Conservation (phyloP, 2,797 vertebrate genomes). For the Pseudocheirus occidentalis region DNA sequence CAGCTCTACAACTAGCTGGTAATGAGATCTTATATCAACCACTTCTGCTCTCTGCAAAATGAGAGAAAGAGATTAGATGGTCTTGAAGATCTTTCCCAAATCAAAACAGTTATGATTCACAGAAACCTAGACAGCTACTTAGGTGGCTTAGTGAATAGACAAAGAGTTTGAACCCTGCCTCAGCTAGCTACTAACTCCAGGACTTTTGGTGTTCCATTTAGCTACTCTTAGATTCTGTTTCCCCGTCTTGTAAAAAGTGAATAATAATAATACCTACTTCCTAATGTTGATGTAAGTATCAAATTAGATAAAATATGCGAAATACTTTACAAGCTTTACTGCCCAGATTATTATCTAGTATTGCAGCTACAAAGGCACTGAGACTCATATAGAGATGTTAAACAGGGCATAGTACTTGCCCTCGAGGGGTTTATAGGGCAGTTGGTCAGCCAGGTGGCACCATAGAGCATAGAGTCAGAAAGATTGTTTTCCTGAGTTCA, state of each 20-base stretch:
- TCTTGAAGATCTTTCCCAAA: not conserved
- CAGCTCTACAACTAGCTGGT: not conserved
- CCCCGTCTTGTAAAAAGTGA: no score
- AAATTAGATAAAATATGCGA: not conserved
- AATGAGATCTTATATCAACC: not conserved
- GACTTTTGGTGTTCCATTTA: not conserved
- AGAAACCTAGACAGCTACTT: not conserved
- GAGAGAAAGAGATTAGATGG: not conserved
- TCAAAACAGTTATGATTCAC: not conserved
- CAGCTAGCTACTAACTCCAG: not conserved
- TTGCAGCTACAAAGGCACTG: not conserved
- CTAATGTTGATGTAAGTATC: not conserved
- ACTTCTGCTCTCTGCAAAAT: not conserved
- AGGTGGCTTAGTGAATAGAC: not conserved
- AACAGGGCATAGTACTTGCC: not conserved
- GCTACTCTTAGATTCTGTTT: not conserved
- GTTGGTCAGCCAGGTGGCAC: no score
- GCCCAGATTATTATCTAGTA: not conserved
- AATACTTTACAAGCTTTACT: not conserved
- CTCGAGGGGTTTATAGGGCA: not conserved
- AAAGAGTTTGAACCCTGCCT: not conserved
- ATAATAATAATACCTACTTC: not conserved
- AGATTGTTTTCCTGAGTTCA: not conserved
- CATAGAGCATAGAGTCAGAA: not conserved
- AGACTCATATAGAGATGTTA: not conserved